Conservation (phyloP, 2,888 invertebrate species). For the Melieria omissa region DNA sequence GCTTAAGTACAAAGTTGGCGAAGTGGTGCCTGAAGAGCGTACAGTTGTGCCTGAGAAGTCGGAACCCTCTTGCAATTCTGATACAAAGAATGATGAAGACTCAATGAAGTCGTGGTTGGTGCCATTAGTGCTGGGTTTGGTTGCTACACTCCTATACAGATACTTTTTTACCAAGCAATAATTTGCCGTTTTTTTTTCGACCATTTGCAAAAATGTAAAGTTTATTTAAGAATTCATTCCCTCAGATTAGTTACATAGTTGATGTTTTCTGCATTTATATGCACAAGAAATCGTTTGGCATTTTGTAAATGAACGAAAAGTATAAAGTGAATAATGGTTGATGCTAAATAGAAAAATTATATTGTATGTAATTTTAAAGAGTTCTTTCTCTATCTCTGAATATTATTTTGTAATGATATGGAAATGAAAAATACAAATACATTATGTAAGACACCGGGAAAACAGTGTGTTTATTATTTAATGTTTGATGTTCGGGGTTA, state of each 20-base stretch:
- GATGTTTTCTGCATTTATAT: slow-evolving; percentile 28
- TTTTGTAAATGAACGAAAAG: slow-evolving; percentile 31
- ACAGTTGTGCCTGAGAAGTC: slow-evolving; percentile 69
- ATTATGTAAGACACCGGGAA: slow-evolving; percentile 16
- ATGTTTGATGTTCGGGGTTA: too few relatives aligned
- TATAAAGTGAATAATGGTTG: slow-evolving; percentile 38
- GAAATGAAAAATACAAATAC: slow-evolving; percentile 20
- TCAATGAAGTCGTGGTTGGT: slow-evolving; percentile 73
- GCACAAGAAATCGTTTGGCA: slow-evolving; percentile 13
- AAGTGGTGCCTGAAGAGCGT: slow-evolving; percentile 78
- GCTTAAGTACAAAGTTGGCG: slow-evolving; percentile 90
- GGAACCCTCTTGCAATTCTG: slow-evolving; percentile 68
- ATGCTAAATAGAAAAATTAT: slow-evolving; percentile 42
- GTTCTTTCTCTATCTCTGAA: neutral
- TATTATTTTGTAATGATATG: slow-evolving; percentile 13
- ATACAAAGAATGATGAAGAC: slow-evolving; percentile 56
- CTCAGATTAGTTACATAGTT: slow-evolving; percentile 8
- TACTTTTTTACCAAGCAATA: slow-evolving; percentile 68
- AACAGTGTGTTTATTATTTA: too few relatives aligned
- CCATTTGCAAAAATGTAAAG: slow-evolving; percentile 20
- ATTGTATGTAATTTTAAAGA: slow-evolving; percentile 20
- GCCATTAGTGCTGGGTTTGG: slow-evolving; percentile 73
- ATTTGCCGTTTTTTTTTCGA: slow-evolving; percentile 11
- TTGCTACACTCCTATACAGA: slow-evolving; percentile 74
- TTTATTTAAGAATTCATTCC: slow-evolving; percentile 36